These are phyloP conservation scores for Tetrapedia diversipes DNA, from an alignment of 2,888 invertebrate genomes.

Conservation along the genomic window DNA sequence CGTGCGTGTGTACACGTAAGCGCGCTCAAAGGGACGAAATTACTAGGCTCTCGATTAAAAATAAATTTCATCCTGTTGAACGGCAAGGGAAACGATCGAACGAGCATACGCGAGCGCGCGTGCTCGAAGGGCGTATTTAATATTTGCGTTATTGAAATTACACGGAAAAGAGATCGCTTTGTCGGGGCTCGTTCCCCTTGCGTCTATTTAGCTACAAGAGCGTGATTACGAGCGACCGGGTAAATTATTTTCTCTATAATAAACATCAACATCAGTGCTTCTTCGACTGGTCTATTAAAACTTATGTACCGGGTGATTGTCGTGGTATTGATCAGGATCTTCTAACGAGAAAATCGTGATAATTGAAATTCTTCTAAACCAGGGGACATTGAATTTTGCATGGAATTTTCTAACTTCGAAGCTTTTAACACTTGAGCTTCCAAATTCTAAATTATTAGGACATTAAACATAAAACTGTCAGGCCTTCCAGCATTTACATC, in stretches of 20 bases:
- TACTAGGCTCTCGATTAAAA: constrained; percentile 13
- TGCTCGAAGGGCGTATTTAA: constrained; percentile 1
- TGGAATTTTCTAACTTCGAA: background rate
- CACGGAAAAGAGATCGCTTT: constrained; percentile 12
- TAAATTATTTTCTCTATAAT: constrained; percentile 20
- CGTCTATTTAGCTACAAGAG: background rate
- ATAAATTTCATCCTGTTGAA: constrained; percentile 18
- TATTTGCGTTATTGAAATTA: constrained; percentile 27
- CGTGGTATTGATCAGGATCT: background rate
- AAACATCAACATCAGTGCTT: background rate
- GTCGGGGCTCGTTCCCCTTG: background rate
- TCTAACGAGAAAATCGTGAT: background rate
- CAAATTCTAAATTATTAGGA: background rate
- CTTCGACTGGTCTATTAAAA: background rate
- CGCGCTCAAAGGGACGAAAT: background rate
- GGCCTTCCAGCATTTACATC: too few relatives aligned
- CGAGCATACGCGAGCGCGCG: constrained; percentile 3
- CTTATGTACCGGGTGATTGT: background rate
- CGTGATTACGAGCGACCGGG: background rate
- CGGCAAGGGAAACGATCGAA: background rate
- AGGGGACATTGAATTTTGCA: too few relatives aligned
- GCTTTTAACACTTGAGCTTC: background rate
- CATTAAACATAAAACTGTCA: too few relatives aligned
- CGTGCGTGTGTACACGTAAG: too few relatives aligned
- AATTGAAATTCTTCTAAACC: background rate